Base-by-base conservation (phyloP, 37 sponge, comb jelly and placozoan genomes). In the Chondrosia reniformis region DNA sequence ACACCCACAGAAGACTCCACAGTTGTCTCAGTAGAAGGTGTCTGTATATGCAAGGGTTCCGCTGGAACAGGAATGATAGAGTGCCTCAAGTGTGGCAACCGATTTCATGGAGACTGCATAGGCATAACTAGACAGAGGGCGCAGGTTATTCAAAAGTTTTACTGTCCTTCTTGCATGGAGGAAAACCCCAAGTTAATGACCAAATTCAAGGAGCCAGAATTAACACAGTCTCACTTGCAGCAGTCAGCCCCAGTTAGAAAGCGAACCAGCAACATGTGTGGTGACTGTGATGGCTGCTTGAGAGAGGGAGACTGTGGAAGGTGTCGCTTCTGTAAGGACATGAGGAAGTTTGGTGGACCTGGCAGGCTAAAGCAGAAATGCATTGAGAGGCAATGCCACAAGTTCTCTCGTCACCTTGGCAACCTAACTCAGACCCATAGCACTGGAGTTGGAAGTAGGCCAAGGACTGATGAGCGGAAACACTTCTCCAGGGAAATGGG, bases 341-440 rank as follows among this genome's bases (percentile, higher is more conserved):
- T 94, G 92, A 78, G 80, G 44, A 94, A 94, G 69, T 94, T 83
- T 73, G 94, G 94, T 2, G 94, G 94, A 0, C 80, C 79, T 2
- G 89, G 89, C 15, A 30, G 78, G 25, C 61, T 80, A 39, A 65
- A 92, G 28, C 94, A 94, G 71, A 94, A 94, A 67, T 94, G 94
- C 42, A 83, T 94, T 75, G 76, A 74, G 46, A 62, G 94, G 33
- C 94, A 90, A 67, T 94, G 94, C 43, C 71, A 56, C 19, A 74
- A 69, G 25, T 57, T 76, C 58, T 94, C 94, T 17, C 59, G 87
- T 33, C 74, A 79, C 24, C 77, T 86, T 4, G 12, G 3, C 2
- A 27, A 55, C 55, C 3, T 21, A 21, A 59, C 6, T 30, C 40
- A 39, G 12, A 42, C 72, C 72, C n/a, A n/a, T n/a, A 3, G n/a